These are phyloP conservation scores for Opisthocomus hoazin DNA, from an alignment of 2,113 vertebrate species.

Conservation along the genomic window DNA sequence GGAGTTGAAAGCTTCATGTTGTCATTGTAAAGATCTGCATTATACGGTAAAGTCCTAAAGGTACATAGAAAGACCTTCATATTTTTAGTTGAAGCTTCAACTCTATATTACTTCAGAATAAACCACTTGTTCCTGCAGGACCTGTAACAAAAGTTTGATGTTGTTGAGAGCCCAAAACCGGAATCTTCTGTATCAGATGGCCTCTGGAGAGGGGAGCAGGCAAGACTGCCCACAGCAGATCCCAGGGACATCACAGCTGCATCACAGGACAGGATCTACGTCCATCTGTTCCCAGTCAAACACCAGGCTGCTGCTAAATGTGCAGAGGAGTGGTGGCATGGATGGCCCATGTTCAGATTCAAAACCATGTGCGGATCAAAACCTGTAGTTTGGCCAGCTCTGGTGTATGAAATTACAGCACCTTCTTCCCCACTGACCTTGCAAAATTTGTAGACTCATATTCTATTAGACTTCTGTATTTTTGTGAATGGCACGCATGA, in stretches of 20 bases:
- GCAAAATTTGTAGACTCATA: neutral
- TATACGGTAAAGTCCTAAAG: neutral
- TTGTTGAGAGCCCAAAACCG: neutral
- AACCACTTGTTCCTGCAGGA: neutral
- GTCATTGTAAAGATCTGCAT: neutral
- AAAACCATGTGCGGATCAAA: neutral
- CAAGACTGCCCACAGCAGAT: neutral
- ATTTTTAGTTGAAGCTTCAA: neutral
- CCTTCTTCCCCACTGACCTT: neutral
- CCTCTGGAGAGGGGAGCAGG: neutral
- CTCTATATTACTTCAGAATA: neutral
- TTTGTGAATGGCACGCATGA: neutral
- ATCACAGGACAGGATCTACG: neutral
- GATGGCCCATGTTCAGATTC: neutral
- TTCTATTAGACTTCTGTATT: neutral
- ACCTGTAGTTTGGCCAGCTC: neutral
- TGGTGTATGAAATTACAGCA: neutral
- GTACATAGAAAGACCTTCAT: neutral
- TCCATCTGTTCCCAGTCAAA: neutral
- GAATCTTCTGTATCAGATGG: neutral
- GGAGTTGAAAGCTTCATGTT: neutral
- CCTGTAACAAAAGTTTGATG: accelerated
- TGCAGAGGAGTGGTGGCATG: no score
- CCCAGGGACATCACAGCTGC: neutral
- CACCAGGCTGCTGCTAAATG: neutral